phyloP scores from a whole-genome alignment of 2,113 vertebrate genomes.

The zebrafish (Danio rerio) region DNA sequence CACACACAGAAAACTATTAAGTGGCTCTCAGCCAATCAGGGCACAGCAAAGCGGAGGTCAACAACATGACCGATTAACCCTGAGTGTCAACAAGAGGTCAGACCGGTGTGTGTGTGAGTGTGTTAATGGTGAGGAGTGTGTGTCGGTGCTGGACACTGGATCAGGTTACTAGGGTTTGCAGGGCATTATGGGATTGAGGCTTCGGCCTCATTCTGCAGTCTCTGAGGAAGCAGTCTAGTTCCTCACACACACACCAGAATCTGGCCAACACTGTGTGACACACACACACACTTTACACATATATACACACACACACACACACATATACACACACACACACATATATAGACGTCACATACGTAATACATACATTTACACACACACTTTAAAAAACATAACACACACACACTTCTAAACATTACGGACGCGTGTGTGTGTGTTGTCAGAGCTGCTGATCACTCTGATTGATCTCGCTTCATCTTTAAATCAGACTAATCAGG shows the following conservation, averaged over 20 bases:
- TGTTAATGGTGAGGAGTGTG: slow-evolving; percentile 59
- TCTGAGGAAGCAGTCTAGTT: slow-evolving; percentile 35
- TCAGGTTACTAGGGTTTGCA: slow-evolving; percentile 29
- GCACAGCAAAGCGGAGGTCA: not conserved
- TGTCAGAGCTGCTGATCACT: too few species aligned
- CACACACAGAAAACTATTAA: slow-evolving; percentile 8
- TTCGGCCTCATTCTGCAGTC: slow-evolving; percentile 41
- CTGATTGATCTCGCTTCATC: too few species aligned
- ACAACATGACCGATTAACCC: slow-evolving; percentile 8
- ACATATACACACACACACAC: not conserved
- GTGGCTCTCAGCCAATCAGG: slow-evolving; percentile 11
- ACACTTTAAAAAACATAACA: too few species aligned
- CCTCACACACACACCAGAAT: not conserved
- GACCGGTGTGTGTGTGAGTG: not conserved
- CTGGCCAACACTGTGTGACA: not conserved
- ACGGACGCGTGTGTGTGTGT: too few species aligned
- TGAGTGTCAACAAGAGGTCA: not conserved
- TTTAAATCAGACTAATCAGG: too few species aligned
- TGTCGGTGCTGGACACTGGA: too few species aligned
- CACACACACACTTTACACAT: not conserved
- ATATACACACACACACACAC: not conserved
- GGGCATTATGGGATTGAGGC: slow-evolving; percentile 28
- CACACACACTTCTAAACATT: too few species aligned
- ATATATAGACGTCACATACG: not conserved
- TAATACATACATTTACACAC: too few species aligned